Conservation (phyloP, 2,797 vertebrate genomes). For the Vireo griseus region DNA sequence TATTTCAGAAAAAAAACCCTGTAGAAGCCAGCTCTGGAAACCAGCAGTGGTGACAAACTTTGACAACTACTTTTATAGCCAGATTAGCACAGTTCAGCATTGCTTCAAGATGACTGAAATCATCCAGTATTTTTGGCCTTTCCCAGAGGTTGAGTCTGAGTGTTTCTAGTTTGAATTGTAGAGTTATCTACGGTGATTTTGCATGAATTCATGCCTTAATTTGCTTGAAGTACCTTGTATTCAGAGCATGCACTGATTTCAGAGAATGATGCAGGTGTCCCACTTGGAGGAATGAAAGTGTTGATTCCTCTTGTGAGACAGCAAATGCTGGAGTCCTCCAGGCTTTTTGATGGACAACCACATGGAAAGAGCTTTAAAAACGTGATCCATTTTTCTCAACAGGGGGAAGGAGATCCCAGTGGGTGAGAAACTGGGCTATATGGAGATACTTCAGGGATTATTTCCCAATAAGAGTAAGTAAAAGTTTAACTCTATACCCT, state of each 20-base stretch:
- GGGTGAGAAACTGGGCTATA: conserved; percentile 93
- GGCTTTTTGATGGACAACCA: not conserved
- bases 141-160: not conserved
- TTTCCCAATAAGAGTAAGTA: conserved; percentile 89
- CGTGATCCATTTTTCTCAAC: not conserved
- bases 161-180: not conserved
- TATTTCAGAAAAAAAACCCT: not conserved
- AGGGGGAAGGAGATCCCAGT: conserved; percentile 93
- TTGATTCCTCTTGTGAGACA: not conserved
- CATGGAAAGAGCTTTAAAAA: not conserved
- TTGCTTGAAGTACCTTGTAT: not conserved
- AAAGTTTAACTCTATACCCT: not conserved
- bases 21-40: not conserved
- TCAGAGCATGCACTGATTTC: not conserved
- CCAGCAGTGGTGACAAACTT: not conserved
- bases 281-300: not conserved
- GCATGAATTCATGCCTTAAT: not conserved
- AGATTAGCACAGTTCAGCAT: not conserved
- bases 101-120: not conserved
- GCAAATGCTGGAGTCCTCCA: not conserved
- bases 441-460: conserved; percentile 97
- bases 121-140: not conserved
- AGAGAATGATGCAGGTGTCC: not conserved
- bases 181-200: not conserved
- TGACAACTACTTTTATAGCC: not conserved